Percentiles rank a stretch among this genome's conserved stretches.
Evolutionary conservation across 2,797 vertebrate species (phyloP).

Genomic region (Cossypha caffra): DNA sequence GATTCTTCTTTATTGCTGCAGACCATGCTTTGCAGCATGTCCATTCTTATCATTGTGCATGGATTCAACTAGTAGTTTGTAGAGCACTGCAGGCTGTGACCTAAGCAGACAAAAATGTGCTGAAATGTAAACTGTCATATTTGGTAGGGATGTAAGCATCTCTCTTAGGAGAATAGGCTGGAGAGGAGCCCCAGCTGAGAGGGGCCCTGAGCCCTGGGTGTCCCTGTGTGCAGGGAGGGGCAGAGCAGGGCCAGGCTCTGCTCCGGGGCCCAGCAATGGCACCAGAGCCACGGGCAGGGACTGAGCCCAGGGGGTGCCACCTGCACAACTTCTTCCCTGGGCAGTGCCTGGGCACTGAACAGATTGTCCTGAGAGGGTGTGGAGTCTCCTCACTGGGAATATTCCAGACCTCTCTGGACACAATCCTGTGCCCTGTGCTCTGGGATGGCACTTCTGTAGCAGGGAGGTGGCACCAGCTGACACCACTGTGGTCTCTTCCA

Average conservation of each 20-base stretch:
- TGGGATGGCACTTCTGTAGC: background rate
- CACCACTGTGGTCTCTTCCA: background rate
- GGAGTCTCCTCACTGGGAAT: background rate
- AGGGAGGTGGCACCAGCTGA: background rate
- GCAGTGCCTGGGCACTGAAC: background rate
- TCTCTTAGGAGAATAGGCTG: background rate
- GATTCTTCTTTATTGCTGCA: background rate
- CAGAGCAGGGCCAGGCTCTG: background rate
- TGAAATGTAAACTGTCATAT: conserved; percentile 19
- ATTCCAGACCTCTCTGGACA: fast-evolving
- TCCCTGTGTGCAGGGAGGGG: background rate
- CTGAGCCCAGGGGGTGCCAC: background rate
- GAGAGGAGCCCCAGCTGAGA: background rate
- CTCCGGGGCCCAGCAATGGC: too few relatives aligned
- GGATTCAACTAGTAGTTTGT: background rate
- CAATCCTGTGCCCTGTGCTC: background rate
- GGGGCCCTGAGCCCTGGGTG: background rate
- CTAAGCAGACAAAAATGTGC: conserved; percentile 19
- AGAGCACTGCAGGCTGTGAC: background rate
- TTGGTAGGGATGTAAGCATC: background rate
- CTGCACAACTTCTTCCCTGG: background rate
- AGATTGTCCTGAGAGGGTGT: background rate
- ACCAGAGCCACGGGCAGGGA: background rate
- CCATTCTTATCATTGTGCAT: background rate
- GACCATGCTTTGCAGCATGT: background rate